Evolutionary conservation across 2,888 invertebrate genomes (phyloP).

Genomic region (Phytoseiulus persimilis): DNA sequence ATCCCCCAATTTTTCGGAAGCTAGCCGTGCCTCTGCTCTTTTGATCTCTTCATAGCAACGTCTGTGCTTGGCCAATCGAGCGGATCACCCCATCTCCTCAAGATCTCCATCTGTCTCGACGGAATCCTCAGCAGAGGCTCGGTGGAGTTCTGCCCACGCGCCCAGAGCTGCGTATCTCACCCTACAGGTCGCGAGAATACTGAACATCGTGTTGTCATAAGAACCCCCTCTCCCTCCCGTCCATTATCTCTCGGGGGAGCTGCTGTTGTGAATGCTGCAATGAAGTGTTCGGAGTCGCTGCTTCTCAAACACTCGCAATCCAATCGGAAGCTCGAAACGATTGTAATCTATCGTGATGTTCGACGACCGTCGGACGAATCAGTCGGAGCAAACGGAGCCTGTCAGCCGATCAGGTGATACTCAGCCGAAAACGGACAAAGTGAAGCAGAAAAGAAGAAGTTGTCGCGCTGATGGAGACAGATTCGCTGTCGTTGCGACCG

Average conservation of each 20-base stretch:
- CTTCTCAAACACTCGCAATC: too few species aligned
- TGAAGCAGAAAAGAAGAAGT: neutral
- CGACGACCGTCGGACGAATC: neutral
- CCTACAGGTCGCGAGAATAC: too few species aligned
- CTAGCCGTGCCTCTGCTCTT: neutral
- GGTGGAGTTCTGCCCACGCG: neutral
- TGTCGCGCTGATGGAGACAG: neutral
- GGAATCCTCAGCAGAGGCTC: neutral
- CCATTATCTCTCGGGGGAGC: too few species aligned
- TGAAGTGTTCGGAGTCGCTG: too few species aligned
- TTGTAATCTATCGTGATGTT: too few species aligned
- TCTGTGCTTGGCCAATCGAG: neutral
- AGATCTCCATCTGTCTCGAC: neutral
- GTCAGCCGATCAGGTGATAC: neutral
- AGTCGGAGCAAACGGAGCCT: neutral
- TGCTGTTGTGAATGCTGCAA: too few species aligned
- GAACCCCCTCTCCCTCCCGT: too few species aligned
- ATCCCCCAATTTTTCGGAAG: neutral
- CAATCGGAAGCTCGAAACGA: too few species aligned
- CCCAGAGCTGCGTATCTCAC: neutral
- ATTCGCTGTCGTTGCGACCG: neutral
- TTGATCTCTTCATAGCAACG: neutral
- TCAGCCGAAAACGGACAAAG: neutral
- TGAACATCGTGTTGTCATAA: too few species aligned
- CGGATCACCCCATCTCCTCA: neutral